Conservation (phyloP, 2,113 vertebrate genomes). For the Cyprinodon tularosa region DNA sequence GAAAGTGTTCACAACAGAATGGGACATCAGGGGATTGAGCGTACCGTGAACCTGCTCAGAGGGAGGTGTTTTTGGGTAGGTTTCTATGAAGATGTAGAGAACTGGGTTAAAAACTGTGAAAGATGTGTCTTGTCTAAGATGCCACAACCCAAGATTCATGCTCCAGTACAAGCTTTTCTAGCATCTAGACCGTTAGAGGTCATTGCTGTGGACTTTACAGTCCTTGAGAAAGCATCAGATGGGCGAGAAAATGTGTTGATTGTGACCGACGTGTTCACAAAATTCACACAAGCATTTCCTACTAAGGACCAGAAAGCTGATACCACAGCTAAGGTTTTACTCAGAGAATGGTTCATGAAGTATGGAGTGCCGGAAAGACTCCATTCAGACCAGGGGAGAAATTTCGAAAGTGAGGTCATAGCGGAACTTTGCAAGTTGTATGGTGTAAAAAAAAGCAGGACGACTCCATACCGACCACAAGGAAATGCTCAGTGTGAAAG, state of each 20-base stretch:
- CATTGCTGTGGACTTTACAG: not conserved
- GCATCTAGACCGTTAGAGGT: not conserved
- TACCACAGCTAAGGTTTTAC: not conserved
- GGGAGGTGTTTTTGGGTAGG: not conserved
- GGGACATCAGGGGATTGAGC: constrained; percentile 2
- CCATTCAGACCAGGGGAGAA: not conserved
- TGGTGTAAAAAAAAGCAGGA: not conserved
- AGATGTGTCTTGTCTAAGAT: not conserved
- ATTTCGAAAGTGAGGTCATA: not conserved
- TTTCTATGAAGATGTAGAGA: not conserved
- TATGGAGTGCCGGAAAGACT: not conserved
- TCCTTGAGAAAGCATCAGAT: not conserved
- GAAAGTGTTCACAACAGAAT: not conserved
- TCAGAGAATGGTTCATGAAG: not conserved
- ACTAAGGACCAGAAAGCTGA: constrained; percentile 3
- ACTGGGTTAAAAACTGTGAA: not conserved
- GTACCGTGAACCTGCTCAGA: not conserved
- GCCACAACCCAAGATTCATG: not conserved
- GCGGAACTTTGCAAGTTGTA: constrained; percentile 2
- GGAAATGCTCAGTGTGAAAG: constrained; percentile 9
- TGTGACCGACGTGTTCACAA: not conserved
- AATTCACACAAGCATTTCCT: not conserved
- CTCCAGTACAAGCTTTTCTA: not conserved
- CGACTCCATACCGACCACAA: not conserved
- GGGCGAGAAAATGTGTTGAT: not conserved